phyloP scores from a whole-genome alignment of 1,140 invertebrate genomes.

The Drosophila melanica region DNA sequence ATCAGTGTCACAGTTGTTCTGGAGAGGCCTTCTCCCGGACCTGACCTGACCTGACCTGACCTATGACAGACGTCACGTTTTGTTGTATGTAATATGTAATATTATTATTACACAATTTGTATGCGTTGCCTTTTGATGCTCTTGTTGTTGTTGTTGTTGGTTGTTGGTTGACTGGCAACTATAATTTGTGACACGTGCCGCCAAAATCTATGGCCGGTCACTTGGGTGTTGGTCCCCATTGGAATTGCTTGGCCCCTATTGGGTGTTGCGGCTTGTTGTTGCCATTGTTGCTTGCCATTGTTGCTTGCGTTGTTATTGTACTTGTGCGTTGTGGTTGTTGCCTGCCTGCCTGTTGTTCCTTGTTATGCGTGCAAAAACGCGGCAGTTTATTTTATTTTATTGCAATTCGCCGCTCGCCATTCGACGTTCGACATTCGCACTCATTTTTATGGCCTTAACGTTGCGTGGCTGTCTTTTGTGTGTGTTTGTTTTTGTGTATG shows the following conservation, averaged over 20 bases:
- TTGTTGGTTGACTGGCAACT: constrained; percentile 42
- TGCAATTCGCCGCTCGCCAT: constrained; percentile 56
- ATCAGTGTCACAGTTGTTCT: constrained; percentile 3
- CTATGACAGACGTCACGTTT: constrained; percentile 60
- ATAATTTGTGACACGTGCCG: constrained; percentile 72
- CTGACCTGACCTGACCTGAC: constrained; percentile 8
- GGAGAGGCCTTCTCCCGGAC: neutral
- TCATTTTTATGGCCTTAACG: constrained; percentile 62
- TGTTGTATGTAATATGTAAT: constrained; percentile 62
- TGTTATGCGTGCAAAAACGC: constrained; percentile 38
- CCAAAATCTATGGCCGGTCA: constrained; percentile 57
- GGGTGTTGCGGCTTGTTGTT: constrained; percentile 14
- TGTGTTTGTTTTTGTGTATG: constrained; percentile 13
- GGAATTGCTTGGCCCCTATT: neutral
- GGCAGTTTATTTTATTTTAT: constrained; percentile 81
- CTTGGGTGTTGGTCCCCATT: constrained; percentile 12
- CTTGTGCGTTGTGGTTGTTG: constrained; percentile 20
- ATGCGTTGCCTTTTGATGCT: constrained; percentile 35
- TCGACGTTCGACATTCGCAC: constrained; percentile 35
- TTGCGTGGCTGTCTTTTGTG: constrained; percentile 23
- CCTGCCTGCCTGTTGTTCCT: constrained; percentile 17
- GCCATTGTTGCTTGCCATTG: constrained; percentile 4
- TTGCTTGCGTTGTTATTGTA: constrained; percentile 2
- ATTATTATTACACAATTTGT: constrained; percentile 79
- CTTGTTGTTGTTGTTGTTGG: constrained; percentile 1